Evolutionary conservation across 2,797 vertebrate genomes (phyloP), one percentile per base, ranked within the genome.

Genomic region (Chelon auratus): DNA sequence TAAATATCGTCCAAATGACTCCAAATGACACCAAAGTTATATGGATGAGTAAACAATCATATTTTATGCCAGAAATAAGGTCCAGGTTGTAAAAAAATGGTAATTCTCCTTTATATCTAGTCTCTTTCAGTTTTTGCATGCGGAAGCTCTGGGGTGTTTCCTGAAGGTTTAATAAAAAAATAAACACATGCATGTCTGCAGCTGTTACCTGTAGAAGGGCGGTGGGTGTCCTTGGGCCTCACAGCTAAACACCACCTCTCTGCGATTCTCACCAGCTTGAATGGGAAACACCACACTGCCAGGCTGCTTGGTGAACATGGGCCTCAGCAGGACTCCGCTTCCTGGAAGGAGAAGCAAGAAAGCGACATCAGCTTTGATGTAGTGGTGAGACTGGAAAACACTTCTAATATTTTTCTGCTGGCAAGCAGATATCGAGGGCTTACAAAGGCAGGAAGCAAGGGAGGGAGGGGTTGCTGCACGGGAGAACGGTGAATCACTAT

Each of bases 301-400:
- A 2, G 97, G 97, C 76, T 99, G 96, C 87, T 97, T 97, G 62
- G 95, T 94, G 84, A 99, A 98, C 22, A 96, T 79, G 0, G 96
- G 97, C 57, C 95, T 95, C 3, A 95, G 95, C 82, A 95, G 93
- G 8, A 91, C 80, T 82, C 84, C 91, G 65, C 94, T 95, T 58
- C 96, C 97, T 98, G 93, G 60, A 76, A 72, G 62, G 67, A 86
- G 48, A 87, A 85, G 13, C 71, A 78, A 82, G 18, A 79, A 62
- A 67, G 70, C 39, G 20, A 66, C 39, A 68, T 89, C 39, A 84
- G 59, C 73, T 81, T 71, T 82, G 70, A 82, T 78, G 42, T 77
- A n/a, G 45, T 26, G n/a, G 22, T 53, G 42, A 74, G 56, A 45
- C 26, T 54, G n/a, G 62, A 81, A 83, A 56, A 13, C 60, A 64